Evolutionary conservation across 2,888 invertebrate species (phyloP).

Genomic region (Xestia c-nigrum): DNA sequence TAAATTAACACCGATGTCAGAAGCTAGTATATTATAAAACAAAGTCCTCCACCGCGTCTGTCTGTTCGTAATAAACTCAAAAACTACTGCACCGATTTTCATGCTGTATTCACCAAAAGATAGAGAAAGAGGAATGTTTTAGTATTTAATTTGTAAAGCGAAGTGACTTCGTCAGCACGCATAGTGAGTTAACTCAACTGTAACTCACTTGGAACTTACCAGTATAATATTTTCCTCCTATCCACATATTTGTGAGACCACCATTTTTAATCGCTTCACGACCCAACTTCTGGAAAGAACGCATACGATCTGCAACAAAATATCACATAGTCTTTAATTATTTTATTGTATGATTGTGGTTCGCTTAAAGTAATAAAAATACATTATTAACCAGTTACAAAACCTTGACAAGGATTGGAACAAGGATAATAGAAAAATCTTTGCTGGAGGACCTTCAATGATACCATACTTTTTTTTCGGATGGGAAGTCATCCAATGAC

Average conservation of each 20-base stretch:
- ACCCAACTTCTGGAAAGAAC: conserved; percentile 58
- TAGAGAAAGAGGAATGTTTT: too few species aligned
- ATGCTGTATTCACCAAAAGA: too few species aligned
- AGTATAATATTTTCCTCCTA: conserved; percentile 44
- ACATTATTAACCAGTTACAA: not conserved
- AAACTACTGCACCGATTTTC: too few species aligned
- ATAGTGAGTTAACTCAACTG: not conserved
- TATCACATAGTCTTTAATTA: not conserved
- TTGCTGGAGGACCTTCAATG: too few species aligned
- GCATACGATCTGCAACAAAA: conserved; percentile 69
- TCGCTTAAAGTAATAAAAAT: not conserved
- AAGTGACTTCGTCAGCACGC: not conserved
- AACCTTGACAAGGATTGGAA: not conserved
- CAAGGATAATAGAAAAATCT: not conserved
- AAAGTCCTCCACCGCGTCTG: too few species aligned
- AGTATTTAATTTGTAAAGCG: not conserved
- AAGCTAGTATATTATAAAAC: too few species aligned
- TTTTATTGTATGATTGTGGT: not conserved
- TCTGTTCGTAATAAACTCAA: too few species aligned
- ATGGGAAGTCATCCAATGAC: too few species aligned
- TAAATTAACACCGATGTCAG: not conserved
- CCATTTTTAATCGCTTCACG: conserved; percentile 68
- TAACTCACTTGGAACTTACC: conserved; percentile 33
- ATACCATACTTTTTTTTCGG: too few species aligned
- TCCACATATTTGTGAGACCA: conserved; percentile 62